Conservation (phyloP, 2,113 vertebrate genomes). For the Salminus brasiliensis region DNA sequence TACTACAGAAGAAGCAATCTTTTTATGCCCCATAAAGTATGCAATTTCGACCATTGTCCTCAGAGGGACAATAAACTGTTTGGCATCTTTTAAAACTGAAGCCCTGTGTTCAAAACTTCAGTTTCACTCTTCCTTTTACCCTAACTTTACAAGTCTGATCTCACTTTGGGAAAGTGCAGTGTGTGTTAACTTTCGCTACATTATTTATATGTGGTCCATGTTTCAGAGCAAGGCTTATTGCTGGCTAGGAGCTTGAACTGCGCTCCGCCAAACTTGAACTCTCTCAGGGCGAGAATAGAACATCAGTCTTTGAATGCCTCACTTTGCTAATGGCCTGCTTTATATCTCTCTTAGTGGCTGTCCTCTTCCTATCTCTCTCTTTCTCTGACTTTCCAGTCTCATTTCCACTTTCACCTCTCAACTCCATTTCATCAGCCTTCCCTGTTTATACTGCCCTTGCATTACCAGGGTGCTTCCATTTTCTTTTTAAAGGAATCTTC, state of each 20-base stretch:
- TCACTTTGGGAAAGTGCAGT: conserved; percentile 10
- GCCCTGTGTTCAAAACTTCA: neutral
- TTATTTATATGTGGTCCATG: conserved; percentile 19
- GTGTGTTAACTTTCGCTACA: neutral
- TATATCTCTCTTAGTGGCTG: neutral
- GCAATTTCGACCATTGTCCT: neutral
- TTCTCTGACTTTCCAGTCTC: neutral
- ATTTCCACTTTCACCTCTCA: neutral
- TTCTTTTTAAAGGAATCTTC: neutral
- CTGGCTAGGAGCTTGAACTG: neutral
- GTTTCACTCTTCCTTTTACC: neutral
- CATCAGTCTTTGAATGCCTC: conserved; percentile 6
- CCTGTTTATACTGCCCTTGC: neutral
- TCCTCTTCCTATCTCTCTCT: neutral
- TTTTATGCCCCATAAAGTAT: too few relatives aligned
- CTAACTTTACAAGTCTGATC: conserved; percentile 2
- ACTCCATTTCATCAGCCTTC: neutral
- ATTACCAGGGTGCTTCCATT: neutral
- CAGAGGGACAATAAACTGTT: neutral
- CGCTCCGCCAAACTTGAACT: neutral
- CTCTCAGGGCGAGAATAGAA: conserved; percentile 12
- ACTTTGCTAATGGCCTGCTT: conserved; percentile 16
- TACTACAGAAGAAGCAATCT: too few relatives aligned
- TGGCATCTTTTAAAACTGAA: neutral
- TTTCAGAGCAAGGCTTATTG: neutral